Evolutionary conservation across 2,113 vertebrate species (phyloP).

Genomic region (Jacana jacana): DNA sequence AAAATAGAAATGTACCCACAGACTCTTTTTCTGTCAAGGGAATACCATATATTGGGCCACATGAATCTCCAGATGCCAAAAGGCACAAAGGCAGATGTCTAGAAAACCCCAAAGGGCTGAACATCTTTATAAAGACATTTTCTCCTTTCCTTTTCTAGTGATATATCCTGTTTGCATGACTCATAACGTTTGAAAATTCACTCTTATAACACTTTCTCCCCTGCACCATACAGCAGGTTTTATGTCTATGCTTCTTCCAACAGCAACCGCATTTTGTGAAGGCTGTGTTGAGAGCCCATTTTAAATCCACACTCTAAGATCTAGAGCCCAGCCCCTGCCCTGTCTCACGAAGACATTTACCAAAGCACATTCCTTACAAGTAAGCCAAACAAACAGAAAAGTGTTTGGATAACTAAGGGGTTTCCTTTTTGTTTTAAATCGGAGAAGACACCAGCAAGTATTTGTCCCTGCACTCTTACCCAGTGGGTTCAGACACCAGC

Average conservation of each 20-base stretch:
- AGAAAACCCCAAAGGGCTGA: not conserved
- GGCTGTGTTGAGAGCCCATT: not conserved
- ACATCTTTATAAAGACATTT: not conserved
- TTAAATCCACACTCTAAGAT: not conserved
- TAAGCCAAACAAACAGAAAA: conserved; percentile 11
- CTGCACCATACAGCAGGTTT: not conserved
- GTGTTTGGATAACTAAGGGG: not conserved
- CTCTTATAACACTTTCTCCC: not conserved
- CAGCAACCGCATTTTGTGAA: not conserved
- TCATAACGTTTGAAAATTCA: not conserved
- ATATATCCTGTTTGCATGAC: not conserved
- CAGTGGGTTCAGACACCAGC: not conserved
- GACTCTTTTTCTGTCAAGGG: not conserved
- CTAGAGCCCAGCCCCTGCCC: not conserved
- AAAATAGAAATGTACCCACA: not conserved
- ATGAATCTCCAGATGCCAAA: not conserved
- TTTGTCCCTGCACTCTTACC: not conserved
- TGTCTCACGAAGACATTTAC: not conserved
- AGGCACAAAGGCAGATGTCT: not conserved
- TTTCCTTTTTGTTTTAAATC: not conserved
- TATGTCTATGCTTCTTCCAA: not conserved
- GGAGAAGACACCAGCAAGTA: not conserved
- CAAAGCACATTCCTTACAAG: conserved; percentile 12
- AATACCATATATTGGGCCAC: not conserved
- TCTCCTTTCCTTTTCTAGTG: not conserved